phyloP scores from a whole-genome alignment of 1,140 invertebrate genomes.

The Harpegnathos saltator region DNA sequence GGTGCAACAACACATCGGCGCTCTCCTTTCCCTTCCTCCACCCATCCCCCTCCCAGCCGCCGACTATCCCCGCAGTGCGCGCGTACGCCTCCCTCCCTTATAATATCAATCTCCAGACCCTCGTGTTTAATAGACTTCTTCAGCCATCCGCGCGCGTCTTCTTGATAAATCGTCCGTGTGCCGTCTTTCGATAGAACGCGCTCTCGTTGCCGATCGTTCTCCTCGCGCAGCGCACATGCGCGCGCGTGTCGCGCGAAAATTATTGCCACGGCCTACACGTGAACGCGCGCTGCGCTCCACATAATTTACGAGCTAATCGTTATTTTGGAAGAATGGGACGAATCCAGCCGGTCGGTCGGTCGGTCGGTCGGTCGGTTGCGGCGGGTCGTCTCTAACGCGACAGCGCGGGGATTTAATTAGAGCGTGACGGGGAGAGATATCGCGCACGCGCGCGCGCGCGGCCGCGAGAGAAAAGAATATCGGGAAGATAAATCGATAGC shows the following conservation, averaged over 20 bases:
- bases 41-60: slow-evolving; percentile 12
- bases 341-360: no score
- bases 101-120: slow-evolving; percentile 61
- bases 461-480: background rate
- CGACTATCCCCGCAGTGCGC: no score
- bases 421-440: slow-evolving; percentile 6
- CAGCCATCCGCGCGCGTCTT: slow-evolving; percentile 57
- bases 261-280: background rate
- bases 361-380: background rate
- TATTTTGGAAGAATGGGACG: slow-evolving; percentile 17
- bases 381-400: background rate
- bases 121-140: slow-evolving; percentile 72
- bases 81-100: no score
- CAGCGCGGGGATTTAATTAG: slow-evolving; percentile 27
- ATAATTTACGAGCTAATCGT: slow-evolving; percentile 37
- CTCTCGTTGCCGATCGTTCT: slow-evolving; percentile 1
- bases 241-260: background rate
- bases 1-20: slow-evolving; percentile 32
- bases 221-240: slow-evolving; percentile 11
- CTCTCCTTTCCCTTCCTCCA: background rate
- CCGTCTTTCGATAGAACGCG: slow-evolving; percentile 18
- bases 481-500: slow-evolving; percentile 30
- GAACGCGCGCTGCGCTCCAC: background rate
- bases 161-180: slow-evolving; percentile 51
- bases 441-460: no score